Conservation (phyloP, 2,113 vertebrate species). For the Chauna torquata region DNA sequence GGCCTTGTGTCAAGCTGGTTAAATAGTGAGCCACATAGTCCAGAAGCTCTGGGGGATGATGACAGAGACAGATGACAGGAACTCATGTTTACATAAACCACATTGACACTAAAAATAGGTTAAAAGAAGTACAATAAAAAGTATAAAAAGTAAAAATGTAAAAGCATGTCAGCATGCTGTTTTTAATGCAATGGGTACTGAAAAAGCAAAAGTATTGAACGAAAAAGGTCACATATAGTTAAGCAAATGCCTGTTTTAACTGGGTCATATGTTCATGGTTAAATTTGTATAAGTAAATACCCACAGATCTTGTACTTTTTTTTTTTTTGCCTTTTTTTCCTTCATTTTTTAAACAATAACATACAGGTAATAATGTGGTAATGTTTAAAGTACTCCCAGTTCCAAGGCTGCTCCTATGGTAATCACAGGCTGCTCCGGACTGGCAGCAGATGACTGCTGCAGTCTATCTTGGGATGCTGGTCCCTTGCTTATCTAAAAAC, state of each 20-base stretch:
- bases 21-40: slow-evolving; percentile 28
- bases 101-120: slow-evolving; percentile 13
- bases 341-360: background rate
- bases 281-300: background rate
- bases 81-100: slow-evolving; percentile 7
- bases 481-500: background rate
- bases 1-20: slow-evolving; percentile 29
- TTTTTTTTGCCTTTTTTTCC: background rate
- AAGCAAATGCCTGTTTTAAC: background rate
- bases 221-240: background rate
- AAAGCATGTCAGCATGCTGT: background rate
- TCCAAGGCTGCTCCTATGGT: background rate
- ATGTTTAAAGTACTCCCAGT: background rate
- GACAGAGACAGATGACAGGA: slow-evolving; percentile 20
- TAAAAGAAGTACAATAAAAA: slow-evolving; percentile 6
- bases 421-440: background rate
- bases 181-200: background rate
- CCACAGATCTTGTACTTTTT: background rate
- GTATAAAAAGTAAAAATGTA: background rate
- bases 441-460: background rate
- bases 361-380: background rate
- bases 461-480: fast-evolving
- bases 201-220: background rate
- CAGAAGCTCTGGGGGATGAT: slow-evolving; percentile 22
- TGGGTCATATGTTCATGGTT: background rate